These are phyloP conservation scores for Etheostoma nigrum DNA, from an alignment of 2,797 vertebrate genomes.

Conservation along the genomic window DNA sequence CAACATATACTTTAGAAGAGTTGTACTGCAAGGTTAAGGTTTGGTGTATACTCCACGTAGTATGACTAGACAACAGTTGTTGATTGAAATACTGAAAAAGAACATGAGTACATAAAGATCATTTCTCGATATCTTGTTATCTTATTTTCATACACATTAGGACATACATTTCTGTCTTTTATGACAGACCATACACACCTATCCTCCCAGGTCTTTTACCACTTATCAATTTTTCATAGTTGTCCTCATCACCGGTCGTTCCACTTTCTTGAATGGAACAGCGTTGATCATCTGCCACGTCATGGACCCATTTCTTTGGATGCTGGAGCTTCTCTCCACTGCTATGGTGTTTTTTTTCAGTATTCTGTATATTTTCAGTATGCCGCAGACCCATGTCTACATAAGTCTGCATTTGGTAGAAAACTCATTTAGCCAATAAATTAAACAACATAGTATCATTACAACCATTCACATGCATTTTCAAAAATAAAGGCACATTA, in stretches of 20 bases:
- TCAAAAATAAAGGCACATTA: neutral
- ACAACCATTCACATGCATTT: neutral
- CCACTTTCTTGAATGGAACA: neutral
- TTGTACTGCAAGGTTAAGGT: neutral
- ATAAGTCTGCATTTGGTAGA: slow-evolving; percentile 4
- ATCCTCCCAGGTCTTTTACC: slow-evolving; percentile 56
- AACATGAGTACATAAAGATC: neutral
- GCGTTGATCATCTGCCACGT: neutral
- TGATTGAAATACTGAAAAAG: neutral
- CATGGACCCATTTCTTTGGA: neutral
- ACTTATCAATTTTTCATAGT: slow-evolving; percentile 66
- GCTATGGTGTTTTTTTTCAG: neutral
- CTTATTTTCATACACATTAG: neutral
- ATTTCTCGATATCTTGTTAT: too few species aligned
- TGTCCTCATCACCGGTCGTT: slow-evolving; percentile 16
- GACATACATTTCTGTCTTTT: neutral
- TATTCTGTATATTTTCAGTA: neutral
- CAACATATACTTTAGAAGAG: neutral
- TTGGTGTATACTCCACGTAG: neutral
- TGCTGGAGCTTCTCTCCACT: neutral
- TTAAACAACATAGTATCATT: neutral
- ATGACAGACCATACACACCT: neutral
- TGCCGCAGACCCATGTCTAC: neutral
- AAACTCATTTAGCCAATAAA: neutral
- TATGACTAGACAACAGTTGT: neutral